Evolutionary conservation across 2,113 vertebrate genomes (phyloP).

Genomic region (Climacteris rufus): DNA sequence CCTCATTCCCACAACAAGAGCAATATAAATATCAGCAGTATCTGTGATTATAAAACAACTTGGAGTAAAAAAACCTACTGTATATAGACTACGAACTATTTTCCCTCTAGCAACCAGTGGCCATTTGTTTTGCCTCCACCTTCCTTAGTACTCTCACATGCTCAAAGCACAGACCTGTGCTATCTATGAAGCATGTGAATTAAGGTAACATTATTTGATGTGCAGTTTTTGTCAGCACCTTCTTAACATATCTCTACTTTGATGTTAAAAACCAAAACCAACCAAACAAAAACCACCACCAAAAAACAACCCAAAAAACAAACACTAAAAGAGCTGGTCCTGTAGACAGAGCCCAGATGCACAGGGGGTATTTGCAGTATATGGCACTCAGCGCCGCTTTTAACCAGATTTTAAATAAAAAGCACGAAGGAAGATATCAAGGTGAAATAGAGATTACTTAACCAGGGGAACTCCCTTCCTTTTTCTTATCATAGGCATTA

Average conservation of each 20-base stretch:
- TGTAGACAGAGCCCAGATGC: neutral
- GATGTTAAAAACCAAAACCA: neutral
- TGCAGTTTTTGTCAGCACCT: neutral
- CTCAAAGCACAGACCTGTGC: neutral
- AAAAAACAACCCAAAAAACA: neutral
- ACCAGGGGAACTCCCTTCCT: conserved; percentile 58
- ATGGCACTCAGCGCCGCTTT: neutral
- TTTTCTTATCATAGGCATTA: conserved; percentile 51
- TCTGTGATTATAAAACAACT: neutral
- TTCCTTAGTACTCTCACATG: neutral
- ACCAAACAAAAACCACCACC: neutral
- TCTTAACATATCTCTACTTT: neutral
- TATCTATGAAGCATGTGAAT: neutral
- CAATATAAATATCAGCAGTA: neutral
- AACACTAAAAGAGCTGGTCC: neutral
- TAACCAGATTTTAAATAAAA: conserved; percentile 50
- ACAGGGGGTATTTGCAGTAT: neutral
- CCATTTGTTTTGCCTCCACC: neutral
- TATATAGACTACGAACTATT: neutral
- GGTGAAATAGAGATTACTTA: conserved; percentile 56
- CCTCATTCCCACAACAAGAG: neutral
- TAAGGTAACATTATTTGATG: neutral
- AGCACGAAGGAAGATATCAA: conserved; percentile 49
- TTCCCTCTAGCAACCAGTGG: neutral
- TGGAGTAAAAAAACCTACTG: neutral